Evolutionary conservation across 2,888 invertebrate genomes (phyloP).

Genomic region (Hydrotaea diabolus): DNA sequence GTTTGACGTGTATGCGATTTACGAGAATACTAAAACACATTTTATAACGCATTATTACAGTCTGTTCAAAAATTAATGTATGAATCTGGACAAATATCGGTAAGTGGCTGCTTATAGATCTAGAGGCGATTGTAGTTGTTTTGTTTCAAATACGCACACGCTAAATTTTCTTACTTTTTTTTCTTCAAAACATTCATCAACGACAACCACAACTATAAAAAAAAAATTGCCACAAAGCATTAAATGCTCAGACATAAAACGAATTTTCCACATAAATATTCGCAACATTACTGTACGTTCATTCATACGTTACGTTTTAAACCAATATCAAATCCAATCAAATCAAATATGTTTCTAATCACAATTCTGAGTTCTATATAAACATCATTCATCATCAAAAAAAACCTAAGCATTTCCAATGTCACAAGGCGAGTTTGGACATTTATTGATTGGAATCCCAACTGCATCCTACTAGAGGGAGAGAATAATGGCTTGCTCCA

Average conservation of each 20-base stretch:
- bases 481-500: not conserved
- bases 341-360: slow-evolving; percentile 1
- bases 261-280: not conserved
- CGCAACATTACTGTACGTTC: not conserved
- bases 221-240: not conserved
- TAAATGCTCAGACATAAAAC: not conserved
- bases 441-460: slow-evolving; percentile 13
- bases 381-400: not conserved
- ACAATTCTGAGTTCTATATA: not conserved
- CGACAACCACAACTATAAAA: not conserved
- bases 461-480: not conserved
- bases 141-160: slow-evolving; percentile 41
- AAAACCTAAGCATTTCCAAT: not conserved
- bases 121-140: slow-evolving; percentile 68
- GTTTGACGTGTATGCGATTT: slow-evolving; percentile 29
- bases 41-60: slow-evolving; percentile 72
- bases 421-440: slow-evolving; percentile 14
- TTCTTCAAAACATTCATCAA: slow-evolving; percentile 18
- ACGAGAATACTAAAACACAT: slow-evolving; percentile 52
- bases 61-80: slow-evolving; percentile 79
- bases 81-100: slow-evolving; percentile 79
- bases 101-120: slow-evolving; percentile 72
- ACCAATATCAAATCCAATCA: not conserved
- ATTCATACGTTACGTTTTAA: not conserved
- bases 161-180: slow-evolving; percentile 29